Evolutionary conservation across 2,113 vertebrate species (phyloP), one percentile per base, ranked within the genome.

Genomic region (Apaloderma vittatum): DNA sequence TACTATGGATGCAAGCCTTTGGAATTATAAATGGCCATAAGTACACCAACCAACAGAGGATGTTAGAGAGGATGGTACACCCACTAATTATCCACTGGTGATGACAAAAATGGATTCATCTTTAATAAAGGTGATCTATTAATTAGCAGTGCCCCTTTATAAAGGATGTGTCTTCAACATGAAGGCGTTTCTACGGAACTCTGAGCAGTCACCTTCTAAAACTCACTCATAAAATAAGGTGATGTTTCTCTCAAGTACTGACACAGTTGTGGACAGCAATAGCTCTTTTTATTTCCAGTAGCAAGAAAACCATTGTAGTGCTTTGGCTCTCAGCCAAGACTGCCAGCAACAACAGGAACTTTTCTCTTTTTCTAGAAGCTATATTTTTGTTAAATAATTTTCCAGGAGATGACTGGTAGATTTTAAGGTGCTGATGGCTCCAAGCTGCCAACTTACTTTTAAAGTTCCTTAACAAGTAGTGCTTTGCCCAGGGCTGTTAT

Each of bases 401-500:
- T 92, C 40, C n/a, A 67, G 72, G 34, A 90, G 32, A 57, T 71
- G 30, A 71, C 67, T 79, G 27, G 52, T 77, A 81, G 75, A 70
- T 71, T 90, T 86, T 61, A 90, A 95, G 88, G 29, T 11, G 23
- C 34, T 93, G 71, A 49, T 74, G 55, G 46, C 70, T 86, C 59
- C 61, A 80, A 86, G 68, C 75, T 78, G 63, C 82, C 75, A 94
- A 81, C 86, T 90, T 88, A 52, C 16, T 84, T 95, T 84, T 51
- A 65, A 95, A 46, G 79, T 93, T 93, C 57, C 68, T 86, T 87
- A 49, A 77, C 63, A 94, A 90, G 34, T 57, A 67, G 37, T 40
- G 72, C 52, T 75, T 74, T 93, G 90, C 95, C 49, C 15, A 23
- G 45, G 92, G 86, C 90, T 95, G 55, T 94, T 92, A 83, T 68